Conservation (phyloP, 2,888 invertebrate genomes). For the Oligia strigilis region DNA sequence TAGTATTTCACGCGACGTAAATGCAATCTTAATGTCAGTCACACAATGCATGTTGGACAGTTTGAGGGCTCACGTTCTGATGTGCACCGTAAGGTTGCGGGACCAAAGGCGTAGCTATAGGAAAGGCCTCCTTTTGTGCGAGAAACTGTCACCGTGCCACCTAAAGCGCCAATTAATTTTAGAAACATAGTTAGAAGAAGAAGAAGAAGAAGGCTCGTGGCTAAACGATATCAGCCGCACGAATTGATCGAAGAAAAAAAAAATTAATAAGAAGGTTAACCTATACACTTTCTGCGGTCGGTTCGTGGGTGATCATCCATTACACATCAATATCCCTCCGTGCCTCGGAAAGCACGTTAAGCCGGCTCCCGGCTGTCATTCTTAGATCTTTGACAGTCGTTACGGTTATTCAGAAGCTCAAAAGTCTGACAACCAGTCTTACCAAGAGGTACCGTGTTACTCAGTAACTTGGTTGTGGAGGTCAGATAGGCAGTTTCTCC, state of each 20-base stretch:
- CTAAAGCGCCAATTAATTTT: not conserved
- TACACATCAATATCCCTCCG: not conserved
- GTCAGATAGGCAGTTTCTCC: no score
- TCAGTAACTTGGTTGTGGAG: not conserved
- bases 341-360: not conserved
- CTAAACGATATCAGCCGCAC: not conserved
- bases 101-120: not conserved
- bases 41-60: slow-evolving; percentile 5
- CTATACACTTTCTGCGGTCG: not conserved
- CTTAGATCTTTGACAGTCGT: no score
- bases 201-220: not conserved
- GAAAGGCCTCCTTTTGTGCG: not conserved
- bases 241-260: no score
- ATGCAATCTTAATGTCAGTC: slow-evolving; percentile 7
- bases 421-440: not conserved
- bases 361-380: not conserved
- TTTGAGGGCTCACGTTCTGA: slow-evolving; percentile 29
- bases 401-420: not conserved
- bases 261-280: no score
- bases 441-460: no score
- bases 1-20: slow-evolving; percentile 10
- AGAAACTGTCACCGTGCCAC: not conserved
- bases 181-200: not conserved
- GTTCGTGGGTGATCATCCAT: not conserved
- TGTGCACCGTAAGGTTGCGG: slow-evolving; percentile 14